Base-by-base conservation (phyloP, 2,113 vertebrate species). In the Osmerus eperlanus region DNA sequence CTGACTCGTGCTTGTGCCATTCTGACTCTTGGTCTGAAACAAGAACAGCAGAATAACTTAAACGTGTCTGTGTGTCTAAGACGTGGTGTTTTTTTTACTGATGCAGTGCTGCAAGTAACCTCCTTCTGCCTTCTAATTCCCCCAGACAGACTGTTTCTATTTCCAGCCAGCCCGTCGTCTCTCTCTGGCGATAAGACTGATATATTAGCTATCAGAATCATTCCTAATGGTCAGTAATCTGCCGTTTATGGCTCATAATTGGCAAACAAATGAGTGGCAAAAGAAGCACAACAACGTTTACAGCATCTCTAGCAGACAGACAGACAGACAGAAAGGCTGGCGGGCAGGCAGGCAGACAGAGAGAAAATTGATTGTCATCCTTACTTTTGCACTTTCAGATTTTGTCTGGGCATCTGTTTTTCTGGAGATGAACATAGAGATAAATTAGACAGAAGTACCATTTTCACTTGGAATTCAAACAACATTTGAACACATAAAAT, bases 161-260 rank as follows among this genome's bases (percentile, higher is more conserved):
- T 81, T 65, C 54, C 21, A 56, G 68, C 47, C 19, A 66, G 63
- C 29, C 63, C 15, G 0, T 52, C 64, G n/a, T 18, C 2, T 23
- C 70, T 55, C 16, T 52, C 62, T 25, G n/a, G 1, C 70, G 74
- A 82, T 72, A 56, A 73, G 59, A 55, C 75, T 53, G 70, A 60
- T 18, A 58, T 66, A 23, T 53, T 69, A 59, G 9, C 58, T 23
- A 55, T 68, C 52, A 56, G 14, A 21, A 2, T 28, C 16, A 58
- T 25, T 9, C 36, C 53, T 0, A 41, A 5, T 71, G 56, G 11
- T 64, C 60, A 29, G 72, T 70, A 65, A 75, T 69, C 71, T 77
- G 21, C 25, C 16, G 41, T 21, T 71, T 63, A 76, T 68, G 36
- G 56, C 53, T 62, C 7, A 53, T 36, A 76, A 75, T 58, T 73